Conservation (phyloP, 2,797 vertebrate species). For the Perodicticus potto region DNA sequence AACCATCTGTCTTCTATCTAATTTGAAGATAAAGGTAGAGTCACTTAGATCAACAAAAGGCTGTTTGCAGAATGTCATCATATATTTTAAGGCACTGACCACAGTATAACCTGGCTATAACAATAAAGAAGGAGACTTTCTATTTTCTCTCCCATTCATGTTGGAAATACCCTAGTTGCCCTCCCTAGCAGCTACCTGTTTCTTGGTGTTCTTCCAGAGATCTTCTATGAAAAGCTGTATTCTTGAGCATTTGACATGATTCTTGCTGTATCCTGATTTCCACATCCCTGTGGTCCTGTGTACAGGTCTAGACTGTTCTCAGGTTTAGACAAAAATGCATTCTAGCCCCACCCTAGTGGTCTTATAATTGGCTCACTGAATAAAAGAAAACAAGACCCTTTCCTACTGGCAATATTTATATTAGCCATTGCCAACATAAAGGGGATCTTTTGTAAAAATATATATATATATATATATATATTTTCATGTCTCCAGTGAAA, state of each 20-base stretch:
- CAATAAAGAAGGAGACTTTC: slow-evolving; percentile 5
- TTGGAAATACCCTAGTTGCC: not conserved
- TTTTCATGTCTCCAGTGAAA: not conserved
- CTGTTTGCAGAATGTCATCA: slow-evolving; percentile 67
- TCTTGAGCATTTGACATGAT: not conserved
- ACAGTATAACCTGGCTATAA: not conserved
- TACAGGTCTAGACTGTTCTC: slow-evolving; percentile 44
- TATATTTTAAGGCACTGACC: slow-evolving; percentile 48
- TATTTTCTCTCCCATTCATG: not conserved
- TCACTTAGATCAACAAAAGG: slow-evolving; percentile 68
- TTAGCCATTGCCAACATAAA: not conserved
- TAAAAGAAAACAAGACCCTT: not conserved
- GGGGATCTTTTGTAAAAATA: not conserved
- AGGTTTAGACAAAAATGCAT: not conserved
- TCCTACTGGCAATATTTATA: not conserved
- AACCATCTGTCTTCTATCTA: slow-evolving; percentile 60
- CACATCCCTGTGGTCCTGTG: not conserved
- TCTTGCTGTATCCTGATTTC: not conserved
- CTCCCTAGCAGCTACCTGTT: slow-evolving; percentile 39
- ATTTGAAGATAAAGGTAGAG: slow-evolving; percentile 53
- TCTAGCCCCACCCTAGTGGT: not conserved
- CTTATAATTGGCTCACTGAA: not conserved
- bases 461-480: not conserved
- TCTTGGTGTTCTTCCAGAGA: slow-evolving; percentile 62
- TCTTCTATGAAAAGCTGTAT: slow-evolving; percentile 12